These are phyloP conservation scores for Diarsia rubi DNA, from an alignment of 2,888 invertebrate genomes.

Conservation along the genomic window DNA sequence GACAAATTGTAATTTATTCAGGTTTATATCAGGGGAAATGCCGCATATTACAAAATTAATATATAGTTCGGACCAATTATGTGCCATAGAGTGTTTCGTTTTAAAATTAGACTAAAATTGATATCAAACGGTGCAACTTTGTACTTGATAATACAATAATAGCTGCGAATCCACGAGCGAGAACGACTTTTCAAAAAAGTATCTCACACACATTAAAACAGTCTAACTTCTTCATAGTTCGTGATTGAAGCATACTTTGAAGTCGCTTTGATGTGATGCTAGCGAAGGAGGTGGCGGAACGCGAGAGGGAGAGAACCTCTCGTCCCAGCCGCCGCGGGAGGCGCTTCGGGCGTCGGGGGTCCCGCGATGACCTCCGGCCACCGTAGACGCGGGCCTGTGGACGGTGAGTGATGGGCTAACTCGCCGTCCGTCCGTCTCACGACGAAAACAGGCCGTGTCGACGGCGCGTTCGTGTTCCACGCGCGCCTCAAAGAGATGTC, in stretches of 20 bases:
- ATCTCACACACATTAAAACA: background rate
- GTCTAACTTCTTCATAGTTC: background rate
- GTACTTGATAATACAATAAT: constrained; percentile 33
- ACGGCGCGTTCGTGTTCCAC: too few species aligned
- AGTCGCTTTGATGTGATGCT: too few species aligned
- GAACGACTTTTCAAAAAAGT: background rate
- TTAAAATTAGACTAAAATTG: constrained; percentile 45
- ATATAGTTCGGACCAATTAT: constrained; percentile 51
- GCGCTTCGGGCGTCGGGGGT: too few species aligned
- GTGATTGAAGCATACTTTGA: background rate
- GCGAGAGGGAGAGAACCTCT: too few species aligned
- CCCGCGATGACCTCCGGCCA: too few species aligned
- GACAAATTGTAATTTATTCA: background rate
- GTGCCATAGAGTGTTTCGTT: constrained; percentile 63
- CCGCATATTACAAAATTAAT: background rate
- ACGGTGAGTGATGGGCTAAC: too few species aligned
- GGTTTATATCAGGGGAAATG: background rate
- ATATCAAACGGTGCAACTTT: constrained; percentile 31
- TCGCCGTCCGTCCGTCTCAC: too few species aligned
- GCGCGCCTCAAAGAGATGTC: too few species aligned
- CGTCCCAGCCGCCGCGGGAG: too few species aligned
- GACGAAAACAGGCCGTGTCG: too few species aligned
- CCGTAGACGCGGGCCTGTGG: too few species aligned
- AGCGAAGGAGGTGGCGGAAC: too few species aligned
- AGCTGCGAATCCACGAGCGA: constrained; percentile 29